phyloP scores from a whole-genome alignment of 2,797 vertebrate species.

The Sebastes iracundus region DNA sequence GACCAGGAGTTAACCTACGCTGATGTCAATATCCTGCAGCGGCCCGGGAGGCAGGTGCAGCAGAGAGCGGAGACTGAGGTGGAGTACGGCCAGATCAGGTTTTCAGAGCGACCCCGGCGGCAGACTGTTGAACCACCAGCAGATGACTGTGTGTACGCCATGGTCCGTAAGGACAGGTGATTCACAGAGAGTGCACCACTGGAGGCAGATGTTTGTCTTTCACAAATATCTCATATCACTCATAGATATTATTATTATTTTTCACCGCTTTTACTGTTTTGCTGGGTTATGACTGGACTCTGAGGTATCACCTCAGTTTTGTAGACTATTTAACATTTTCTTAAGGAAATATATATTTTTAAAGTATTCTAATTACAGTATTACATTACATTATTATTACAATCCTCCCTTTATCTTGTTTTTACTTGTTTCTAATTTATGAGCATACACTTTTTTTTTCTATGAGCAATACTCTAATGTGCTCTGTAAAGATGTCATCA shows the following conservation, averaged over 20 bases:
- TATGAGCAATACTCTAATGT: too few species aligned
- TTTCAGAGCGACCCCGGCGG: conserved; percentile 3
- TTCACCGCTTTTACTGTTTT: neutral
- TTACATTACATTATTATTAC: neutral
- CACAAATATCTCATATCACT: neutral
- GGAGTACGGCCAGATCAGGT: conserved; percentile 63
- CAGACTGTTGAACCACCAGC: neutral
- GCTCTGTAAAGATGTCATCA: neutral
- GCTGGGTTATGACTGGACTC: too few species aligned
- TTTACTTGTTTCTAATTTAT: neutral
- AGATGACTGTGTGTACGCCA: conserved; percentile 50
- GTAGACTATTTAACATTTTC: neutral
- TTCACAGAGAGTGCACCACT: neutral
- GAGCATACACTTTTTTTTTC: neutral
- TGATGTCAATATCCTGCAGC: conserved; percentile 27
- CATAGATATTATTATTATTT: neutral
- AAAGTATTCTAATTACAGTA: neutral
- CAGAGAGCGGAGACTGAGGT: conserved; percentile 21
- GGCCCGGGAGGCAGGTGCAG: neutral
- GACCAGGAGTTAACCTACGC: conserved; percentile 56
- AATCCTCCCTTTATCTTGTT: neutral
- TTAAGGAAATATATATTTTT: neutral
- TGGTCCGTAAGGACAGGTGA: conserved; percentile 42
- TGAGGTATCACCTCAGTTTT: neutral
- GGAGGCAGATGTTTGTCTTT: neutral